phyloP scores from a whole-genome alignment of 2,797 vertebrate genomes.

The Malacoraja senta region DNA sequence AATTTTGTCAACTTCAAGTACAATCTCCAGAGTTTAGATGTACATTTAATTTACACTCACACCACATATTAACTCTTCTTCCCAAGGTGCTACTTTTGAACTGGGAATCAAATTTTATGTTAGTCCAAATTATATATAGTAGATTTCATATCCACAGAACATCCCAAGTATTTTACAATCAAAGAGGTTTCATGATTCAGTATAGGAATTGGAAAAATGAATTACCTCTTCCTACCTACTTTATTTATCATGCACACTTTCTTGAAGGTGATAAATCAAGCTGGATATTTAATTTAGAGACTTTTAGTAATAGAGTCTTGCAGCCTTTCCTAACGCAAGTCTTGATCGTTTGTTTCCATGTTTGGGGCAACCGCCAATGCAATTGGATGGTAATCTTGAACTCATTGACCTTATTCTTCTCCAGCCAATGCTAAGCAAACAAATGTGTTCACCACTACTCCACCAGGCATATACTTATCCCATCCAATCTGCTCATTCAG shows the following conservation, averaged over 20 bases:
- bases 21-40: neutral
- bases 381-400: neutral
- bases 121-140: neutral
- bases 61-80: neutral
- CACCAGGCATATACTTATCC: neutral
- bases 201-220: neutral
- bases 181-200: neutral
- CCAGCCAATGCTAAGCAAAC: neutral
- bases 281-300: neutral
- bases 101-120: neutral
- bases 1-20: neutral
- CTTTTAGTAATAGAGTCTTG: neutral
- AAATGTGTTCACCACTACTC: neutral
- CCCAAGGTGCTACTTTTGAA: neutral
- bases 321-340: neutral
- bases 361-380: neutral
- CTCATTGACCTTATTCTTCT: neutral
- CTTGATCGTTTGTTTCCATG: neutral
- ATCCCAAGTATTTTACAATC: no score
- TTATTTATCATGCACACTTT: neutral
- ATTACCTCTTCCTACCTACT: neutral
- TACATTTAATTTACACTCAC: neutral
- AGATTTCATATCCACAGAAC: no score
- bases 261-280: neutral
- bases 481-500: neutral